These are phyloP conservation scores for Lepas anatifera DNA, from an alignment of 2,888 invertebrate species.

Conservation along the genomic window DNA sequence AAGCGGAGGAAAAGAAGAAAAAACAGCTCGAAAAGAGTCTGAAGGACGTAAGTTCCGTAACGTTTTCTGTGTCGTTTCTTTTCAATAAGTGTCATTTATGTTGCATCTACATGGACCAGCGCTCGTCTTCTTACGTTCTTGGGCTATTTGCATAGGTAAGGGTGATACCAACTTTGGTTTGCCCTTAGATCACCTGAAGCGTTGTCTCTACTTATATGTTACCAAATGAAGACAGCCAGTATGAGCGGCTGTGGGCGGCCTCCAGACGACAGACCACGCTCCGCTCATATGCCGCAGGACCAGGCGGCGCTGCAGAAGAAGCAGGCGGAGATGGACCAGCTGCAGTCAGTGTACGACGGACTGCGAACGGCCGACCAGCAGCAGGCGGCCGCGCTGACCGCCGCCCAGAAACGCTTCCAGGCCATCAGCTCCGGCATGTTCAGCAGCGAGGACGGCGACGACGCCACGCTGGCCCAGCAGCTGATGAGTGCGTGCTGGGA, in stretches of 20 bases:
- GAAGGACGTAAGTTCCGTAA: slow-evolving; percentile 47
- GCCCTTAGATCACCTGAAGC: too few relatives aligned
- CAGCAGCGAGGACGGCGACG: slow-evolving; percentile 61
- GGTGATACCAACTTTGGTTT: too few relatives aligned
- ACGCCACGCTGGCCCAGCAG: slow-evolving; percentile 77
- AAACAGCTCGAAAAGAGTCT: slow-evolving; percentile 52
- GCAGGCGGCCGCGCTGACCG: slow-evolving; percentile 52
- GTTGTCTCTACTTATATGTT: too few relatives aligned
- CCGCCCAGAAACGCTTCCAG: slow-evolving; percentile 66
- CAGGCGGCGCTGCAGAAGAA: slow-evolving; percentile 47
- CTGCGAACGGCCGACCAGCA: slow-evolving; percentile 52
- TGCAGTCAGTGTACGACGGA: slow-evolving; percentile 45
- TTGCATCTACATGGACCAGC: too few relatives aligned
- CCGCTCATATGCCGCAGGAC: slow-evolving; percentile 33
- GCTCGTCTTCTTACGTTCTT: too few relatives aligned
- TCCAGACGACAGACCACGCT: background rate
- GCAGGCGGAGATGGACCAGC: slow-evolving; percentile 45
- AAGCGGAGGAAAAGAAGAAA: slow-evolving; percentile 53
- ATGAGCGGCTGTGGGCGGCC: background rate
- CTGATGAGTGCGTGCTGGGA: slow-evolving; percentile 61
- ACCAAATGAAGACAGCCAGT: too few relatives aligned
- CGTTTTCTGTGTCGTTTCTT: too few relatives aligned
- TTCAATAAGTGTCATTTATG: too few relatives aligned
- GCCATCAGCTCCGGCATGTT: slow-evolving; percentile 72
- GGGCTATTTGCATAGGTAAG: too few relatives aligned